Conservation (phyloP, 1,140 invertebrate species). For the Fopius arisanus region DNA sequence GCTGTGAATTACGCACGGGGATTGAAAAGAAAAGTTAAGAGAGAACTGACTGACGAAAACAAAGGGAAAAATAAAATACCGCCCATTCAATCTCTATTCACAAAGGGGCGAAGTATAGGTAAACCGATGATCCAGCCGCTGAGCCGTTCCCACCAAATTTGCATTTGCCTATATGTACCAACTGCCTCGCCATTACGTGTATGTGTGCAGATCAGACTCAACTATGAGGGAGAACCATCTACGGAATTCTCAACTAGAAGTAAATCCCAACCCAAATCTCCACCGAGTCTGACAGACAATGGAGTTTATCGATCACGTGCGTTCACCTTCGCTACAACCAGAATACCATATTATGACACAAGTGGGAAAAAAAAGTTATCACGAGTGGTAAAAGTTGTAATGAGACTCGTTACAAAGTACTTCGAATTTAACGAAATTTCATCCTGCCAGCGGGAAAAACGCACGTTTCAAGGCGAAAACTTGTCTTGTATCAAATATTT, state of each 20-base stretch:
- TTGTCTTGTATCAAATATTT: too few relatives aligned
- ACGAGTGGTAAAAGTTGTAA: too few relatives aligned
- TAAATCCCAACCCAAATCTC: constrained; percentile 6
- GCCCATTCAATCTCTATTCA: constrained; percentile 2
- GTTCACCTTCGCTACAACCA: background rate
- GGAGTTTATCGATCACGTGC: background rate
- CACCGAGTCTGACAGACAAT: constrained; percentile 6
- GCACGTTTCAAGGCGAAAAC: too few relatives aligned
- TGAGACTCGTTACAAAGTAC: too few relatives aligned
- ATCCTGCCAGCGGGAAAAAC: too few relatives aligned
- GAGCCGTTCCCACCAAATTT: background rate
- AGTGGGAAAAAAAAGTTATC: too few relatives aligned
- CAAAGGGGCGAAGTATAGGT: constrained; percentile 1
- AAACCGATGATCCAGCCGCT: constrained; percentile 14
- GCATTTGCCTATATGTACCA: constrained; percentile 1
- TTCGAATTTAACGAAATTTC: too few relatives aligned
- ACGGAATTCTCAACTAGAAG: constrained; percentile 9
- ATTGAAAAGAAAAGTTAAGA: background rate
- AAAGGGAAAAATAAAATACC: constrained; percentile 1
- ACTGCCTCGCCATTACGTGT: background rate
- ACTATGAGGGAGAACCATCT: background rate
- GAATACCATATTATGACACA: background rate
- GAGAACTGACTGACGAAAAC: background rate
- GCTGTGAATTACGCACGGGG: background rate
- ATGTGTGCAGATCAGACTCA: constrained; percentile 7